Conservation (phyloP, 2,888 invertebrate genomes). For the Agrotis exclamationis region DNA sequence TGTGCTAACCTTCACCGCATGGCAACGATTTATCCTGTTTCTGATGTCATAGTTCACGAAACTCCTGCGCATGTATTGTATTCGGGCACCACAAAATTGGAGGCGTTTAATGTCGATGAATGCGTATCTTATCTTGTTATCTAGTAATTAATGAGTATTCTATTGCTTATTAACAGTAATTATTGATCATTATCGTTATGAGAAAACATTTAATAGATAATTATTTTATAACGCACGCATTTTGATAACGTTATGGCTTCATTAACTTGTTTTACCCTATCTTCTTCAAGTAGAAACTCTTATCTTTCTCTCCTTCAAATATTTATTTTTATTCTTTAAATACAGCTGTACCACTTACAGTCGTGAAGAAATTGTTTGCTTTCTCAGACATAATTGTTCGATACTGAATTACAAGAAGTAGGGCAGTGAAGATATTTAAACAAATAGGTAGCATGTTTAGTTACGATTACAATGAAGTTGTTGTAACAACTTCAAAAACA, state of each 20-base stretch:
- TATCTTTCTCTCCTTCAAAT: conserved; percentile 44
- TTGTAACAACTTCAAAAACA: conserved; percentile 8
- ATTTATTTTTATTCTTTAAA: conserved; percentile 41
- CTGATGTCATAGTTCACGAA: conserved; percentile 48
- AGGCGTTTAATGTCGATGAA: background rate
- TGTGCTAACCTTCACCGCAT: conserved; percentile 55
- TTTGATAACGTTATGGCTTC: conserved; percentile 16
- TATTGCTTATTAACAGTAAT: conserved; percentile 31
- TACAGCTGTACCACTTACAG: conserved; percentile 38
- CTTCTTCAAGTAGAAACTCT: conserved; percentile 14
- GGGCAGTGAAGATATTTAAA: conserved; percentile 45
- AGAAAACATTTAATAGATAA: conserved; percentile 1
- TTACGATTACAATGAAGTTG: conserved; percentile 16
- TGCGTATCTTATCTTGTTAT: conserved; percentile 29
- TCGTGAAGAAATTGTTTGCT: conserved; percentile 50
- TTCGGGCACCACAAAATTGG: background rate
- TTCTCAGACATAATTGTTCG: conserved; percentile 31
- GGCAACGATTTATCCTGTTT: conserved; percentile 61
- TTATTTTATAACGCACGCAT: background rate
- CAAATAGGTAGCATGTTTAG: conserved; percentile 16
- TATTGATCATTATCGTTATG: conserved; percentile 19
- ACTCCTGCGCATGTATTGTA: conserved; percentile 8
- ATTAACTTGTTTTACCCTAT: conserved; percentile 12
- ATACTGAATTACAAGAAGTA: conserved; percentile 39
- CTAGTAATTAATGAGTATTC: conserved; percentile 1